Evolutionary conservation across 2,888 invertebrate species (phyloP), one percentile per base, ranked within the genome.

Genomic region (Galeruca laticollis): DNA sequence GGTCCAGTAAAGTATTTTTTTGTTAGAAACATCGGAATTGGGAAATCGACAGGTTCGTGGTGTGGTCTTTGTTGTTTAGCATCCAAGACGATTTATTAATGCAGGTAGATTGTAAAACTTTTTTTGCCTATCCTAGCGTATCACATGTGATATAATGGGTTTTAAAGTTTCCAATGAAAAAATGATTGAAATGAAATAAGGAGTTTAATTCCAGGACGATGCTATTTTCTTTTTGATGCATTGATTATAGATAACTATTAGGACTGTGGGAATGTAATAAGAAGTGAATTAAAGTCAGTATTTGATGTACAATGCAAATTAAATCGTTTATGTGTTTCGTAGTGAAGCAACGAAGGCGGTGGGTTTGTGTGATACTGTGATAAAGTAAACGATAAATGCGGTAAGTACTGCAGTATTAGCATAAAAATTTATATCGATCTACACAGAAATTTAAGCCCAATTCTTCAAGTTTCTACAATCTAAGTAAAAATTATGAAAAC

Each of bases 1-100:
- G 73, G 70, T 73, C 70, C 56, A 60, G 57, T 47, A 26, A 66
- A 60, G 60, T 60, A 43, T 68, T 70, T 73, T 72, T 70, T 64
- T 43, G 57, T 69, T 64, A 26, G 57, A 72, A 68, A 60, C 61
- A 31, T 60, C 37, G 57, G 35, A 67, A 67, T 61, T 64, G 60
- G 63, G 57, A 72, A 70, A 70, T 59, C 69, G 67, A 66, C 56
- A 60, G 49, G 60, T 59, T 62, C 67, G 52, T 66, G 69, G 69
- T 70, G 70, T 56, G 52, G 57, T 43, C 63, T 63, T 69, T 64
- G 59, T 69, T 51, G 37, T 18, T 37, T 20, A 26, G n/a, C 21
- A 52, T 52, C 47, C 9, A 11, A 63, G 33, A 40, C 31, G 43
- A 59, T 59, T 51, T 9, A n/a, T n/a, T n/a, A 60, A 13, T 10